phyloP scores from a whole-genome alignment of 2,113 vertebrate genomes.

The Paedocypris sp. region DNA sequence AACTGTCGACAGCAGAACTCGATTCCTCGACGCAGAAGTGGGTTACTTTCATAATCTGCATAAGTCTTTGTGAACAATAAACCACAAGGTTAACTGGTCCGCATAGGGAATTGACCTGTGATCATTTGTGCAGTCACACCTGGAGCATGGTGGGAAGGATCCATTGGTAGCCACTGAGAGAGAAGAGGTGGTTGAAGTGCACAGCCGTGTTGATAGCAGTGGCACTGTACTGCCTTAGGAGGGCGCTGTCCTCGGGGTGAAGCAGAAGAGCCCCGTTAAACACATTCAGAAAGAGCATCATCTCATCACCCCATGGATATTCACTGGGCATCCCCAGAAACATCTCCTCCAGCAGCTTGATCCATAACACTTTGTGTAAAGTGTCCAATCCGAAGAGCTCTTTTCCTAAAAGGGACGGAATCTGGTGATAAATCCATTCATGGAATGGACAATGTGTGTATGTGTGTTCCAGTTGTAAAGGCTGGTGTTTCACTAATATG shows the following conservation, averaged over 20 bases:
- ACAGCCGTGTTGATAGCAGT: constrained; percentile 95
- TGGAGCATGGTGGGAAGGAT: constrained; percentile 96
- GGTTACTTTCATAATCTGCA: constrained; percentile 92
- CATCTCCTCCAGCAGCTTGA: constrained; percentile 98
- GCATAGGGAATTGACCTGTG: too few relatives aligned
- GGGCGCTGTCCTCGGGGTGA: constrained; percentile 90
- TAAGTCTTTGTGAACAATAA: too few relatives aligned
- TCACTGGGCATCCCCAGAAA: constrained; percentile 98
- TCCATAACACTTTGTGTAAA: constrained; percentile 96
- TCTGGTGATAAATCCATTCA: not conserved
- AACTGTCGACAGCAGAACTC: constrained; percentile 95
- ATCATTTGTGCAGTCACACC: constrained; percentile 50
- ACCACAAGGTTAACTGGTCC: too few relatives aligned
- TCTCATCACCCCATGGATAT: constrained; percentile 96
- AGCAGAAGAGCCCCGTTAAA: constrained; percentile 93
- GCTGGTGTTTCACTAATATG: too few relatives aligned
- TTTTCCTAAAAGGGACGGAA: constrained; percentile 62
- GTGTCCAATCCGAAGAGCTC: constrained; percentile 94
- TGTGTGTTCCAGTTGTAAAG: too few relatives aligned
- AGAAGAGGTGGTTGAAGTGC: constrained; percentile 98
- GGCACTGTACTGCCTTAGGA: constrained; percentile 88
- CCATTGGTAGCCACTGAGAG: constrained; percentile 97
- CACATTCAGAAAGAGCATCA: constrained; percentile 96
- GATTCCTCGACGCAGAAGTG: constrained; percentile 80
- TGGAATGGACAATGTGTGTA: not conserved